These are phyloP conservation scores for Adelges cooleyi DNA, from an alignment of 1,140 invertebrate genomes.

Conservation along the genomic window DNA sequence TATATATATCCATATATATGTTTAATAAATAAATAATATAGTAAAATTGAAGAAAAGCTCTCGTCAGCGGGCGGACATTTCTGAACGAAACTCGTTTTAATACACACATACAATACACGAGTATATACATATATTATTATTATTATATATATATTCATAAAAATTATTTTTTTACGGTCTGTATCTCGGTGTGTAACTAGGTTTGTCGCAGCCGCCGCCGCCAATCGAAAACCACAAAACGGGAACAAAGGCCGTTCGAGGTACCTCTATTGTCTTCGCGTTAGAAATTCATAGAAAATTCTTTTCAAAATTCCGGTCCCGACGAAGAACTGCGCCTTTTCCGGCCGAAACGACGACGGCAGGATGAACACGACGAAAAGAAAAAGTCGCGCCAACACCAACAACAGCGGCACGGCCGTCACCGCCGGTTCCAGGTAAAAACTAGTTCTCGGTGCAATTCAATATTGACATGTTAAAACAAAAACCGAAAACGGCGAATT, in stretches of 20 bases:
- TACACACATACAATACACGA: background rate
- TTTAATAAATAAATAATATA: too few species aligned
- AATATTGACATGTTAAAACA: too few species aligned
- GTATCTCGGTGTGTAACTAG: background rate
- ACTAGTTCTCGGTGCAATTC: too few species aligned
- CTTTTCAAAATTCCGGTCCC: conserved; percentile 47
- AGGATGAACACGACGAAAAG: conserved; percentile 42
- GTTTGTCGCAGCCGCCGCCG: background rate
- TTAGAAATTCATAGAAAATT: background rate
- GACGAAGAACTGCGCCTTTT: conserved; percentile 44
- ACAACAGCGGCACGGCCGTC: conserved; percentile 32
- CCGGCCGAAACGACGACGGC: conserved; percentile 40
- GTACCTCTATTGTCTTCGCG: background rate
- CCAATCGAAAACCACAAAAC: background rate
- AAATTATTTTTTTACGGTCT: background rate
- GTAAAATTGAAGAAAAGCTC: too few species aligned
- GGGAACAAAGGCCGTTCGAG: background rate
- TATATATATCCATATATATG: too few species aligned
- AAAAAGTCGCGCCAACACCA: conserved; percentile 41
- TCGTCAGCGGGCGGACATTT: too few species aligned
- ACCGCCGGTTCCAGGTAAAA: background rate
- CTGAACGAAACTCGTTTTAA: too few species aligned
- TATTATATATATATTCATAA: background rate
- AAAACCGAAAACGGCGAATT: background rate
- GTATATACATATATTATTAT: background rate